These are phyloP conservation scores for Neomorphus geoffroyi DNA, from an alignment of 2,797 vertebrate species.

Conservation along the genomic window DNA sequence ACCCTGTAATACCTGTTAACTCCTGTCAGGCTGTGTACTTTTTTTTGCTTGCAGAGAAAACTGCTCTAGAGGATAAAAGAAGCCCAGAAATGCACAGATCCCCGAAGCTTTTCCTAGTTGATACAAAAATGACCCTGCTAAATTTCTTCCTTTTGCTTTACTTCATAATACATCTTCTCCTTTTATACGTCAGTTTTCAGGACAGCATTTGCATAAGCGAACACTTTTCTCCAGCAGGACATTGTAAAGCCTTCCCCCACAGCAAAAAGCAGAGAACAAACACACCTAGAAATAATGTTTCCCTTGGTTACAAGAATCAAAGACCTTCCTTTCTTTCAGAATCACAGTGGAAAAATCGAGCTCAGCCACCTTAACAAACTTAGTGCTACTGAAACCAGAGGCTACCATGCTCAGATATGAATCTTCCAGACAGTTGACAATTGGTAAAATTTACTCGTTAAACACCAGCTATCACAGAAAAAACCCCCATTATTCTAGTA, in stretches of 20 bases:
- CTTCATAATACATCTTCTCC: neutral
- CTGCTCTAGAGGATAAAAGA: neutral
- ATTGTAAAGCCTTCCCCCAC: neutral
- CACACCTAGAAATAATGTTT: neutral
- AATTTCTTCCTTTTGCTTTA: neutral
- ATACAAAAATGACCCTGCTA: neutral
- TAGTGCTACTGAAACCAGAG: neutral
- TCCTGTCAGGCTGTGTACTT: too few species aligned
- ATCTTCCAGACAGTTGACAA: neutral
- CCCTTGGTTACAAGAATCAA: neutral
- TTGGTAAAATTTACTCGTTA: neutral
- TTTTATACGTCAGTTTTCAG: neutral
- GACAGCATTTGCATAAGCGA: neutral
- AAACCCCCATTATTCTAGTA: neutral
- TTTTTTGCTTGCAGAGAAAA: neutral
- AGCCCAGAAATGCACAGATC: neutral
- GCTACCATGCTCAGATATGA: too few species aligned
- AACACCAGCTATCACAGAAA: neutral
- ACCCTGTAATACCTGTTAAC: rapidly evolving
- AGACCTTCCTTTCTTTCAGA: neutral
- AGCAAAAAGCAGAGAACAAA: neutral
- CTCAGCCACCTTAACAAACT: neutral
- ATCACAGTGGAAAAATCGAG: neutral
- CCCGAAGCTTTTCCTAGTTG: neutral
- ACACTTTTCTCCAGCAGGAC: neutral